phyloP scores from a whole-genome alignment of 2,888 invertebrate species.

The Cantharis rufa region DNA sequence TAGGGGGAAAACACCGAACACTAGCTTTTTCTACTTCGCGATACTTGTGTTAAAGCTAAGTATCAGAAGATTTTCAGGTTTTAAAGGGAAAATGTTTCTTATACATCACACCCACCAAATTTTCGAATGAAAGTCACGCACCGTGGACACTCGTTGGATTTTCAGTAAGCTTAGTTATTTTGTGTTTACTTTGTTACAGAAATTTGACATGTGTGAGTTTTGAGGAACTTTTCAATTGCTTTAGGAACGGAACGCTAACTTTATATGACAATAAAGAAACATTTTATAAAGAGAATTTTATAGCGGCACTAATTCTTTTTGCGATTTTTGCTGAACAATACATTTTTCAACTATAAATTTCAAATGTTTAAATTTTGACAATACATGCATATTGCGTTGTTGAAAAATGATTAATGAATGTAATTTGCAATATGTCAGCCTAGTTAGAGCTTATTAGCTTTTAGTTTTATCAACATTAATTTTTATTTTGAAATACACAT shows the following conservation, averaged over 20 bases:
- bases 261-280: neutral
- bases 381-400: neutral
- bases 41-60: neutral
- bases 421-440: neutral
- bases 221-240: neutral
- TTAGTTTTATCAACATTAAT: neutral
- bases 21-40: neutral
- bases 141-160: conserved; percentile 22
- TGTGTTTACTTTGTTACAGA: conserved; percentile 23
- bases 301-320: neutral
- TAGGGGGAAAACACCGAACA: neutral
- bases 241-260: conserved; percentile 3
- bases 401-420: neutral
- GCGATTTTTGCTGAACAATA: neutral
- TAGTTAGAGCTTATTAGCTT: neutral
- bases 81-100: conserved; percentile 15
- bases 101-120: conserved; percentile 8
- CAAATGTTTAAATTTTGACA: neutral
- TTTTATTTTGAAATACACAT: neutral
- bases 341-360: neutral
- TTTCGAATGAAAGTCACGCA: conserved; percentile 25
- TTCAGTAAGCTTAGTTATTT: conserved; percentile 21
- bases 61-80: conserved; percentile 11
- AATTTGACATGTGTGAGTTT: conserved; percentile 14
- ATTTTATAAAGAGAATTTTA: neutral